Evolutionary conservation across 2,797 vertebrate genomes (phyloP).

Genomic region (Buphagus erythrorhynchus): DNA sequence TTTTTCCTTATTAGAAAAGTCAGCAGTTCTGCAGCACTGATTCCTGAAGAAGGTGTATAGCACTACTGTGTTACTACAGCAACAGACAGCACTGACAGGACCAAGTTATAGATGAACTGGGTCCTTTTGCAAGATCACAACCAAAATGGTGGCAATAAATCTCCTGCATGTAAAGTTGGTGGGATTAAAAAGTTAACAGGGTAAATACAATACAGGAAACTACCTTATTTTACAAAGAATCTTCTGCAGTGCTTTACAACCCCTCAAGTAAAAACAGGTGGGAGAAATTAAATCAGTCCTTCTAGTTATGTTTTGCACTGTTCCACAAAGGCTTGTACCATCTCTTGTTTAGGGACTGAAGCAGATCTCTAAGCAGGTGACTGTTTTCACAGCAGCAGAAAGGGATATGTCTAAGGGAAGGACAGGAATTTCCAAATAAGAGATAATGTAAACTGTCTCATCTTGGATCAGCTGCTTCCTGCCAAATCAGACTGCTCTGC

Average conservation of each 20-base stretch:
- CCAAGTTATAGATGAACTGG: background rate
- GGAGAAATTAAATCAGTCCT: background rate
- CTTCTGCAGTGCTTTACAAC: background rate
- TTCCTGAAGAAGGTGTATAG: background rate
- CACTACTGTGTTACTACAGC: constrained; percentile 34
- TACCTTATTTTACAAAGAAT: background rate
- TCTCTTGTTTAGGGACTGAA: background rate
- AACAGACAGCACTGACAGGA: background rate
- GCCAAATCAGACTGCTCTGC: background rate
- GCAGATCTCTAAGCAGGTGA: background rate
- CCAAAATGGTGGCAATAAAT: background rate
- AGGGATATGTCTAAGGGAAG: background rate
- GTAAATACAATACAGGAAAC: background rate
- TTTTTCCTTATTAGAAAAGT: constrained; percentile 8
- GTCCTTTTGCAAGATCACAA: background rate
- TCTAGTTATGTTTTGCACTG: background rate
- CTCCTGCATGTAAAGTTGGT: background rate
- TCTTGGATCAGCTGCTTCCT: background rate
- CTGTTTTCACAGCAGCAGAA: background rate
- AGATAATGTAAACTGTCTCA: background rate
- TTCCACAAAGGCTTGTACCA: background rate
- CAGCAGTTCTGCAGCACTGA: background rate
- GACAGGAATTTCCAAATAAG: background rate
- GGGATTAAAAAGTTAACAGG: background rate
- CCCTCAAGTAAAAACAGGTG: background rate